Conservation (phyloP, 1,140 invertebrate genomes). For the Venturia canescens region DNA sequence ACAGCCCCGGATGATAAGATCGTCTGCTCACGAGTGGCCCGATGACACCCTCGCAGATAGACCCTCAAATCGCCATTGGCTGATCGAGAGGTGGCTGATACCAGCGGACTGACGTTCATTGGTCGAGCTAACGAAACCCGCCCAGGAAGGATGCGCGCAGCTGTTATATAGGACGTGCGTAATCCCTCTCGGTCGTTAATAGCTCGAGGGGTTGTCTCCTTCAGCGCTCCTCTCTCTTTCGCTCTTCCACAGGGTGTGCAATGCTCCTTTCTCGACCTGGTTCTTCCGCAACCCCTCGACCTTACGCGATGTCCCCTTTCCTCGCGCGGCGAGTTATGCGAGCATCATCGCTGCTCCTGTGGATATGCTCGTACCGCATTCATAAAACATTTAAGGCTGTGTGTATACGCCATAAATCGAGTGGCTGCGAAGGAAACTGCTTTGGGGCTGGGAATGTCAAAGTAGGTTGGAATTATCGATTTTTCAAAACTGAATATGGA, state of each 20-base stretch:
- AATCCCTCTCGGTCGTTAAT: slow-evolving; percentile 61
- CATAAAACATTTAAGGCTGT: too few species aligned
- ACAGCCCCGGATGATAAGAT: slow-evolving; percentile 59
- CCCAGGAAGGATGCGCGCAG: slow-evolving; percentile 76
- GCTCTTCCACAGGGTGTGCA: not conserved
- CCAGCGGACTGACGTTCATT: slow-evolving; percentile 45
- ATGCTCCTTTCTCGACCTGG: not conserved
- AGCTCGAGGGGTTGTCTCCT: slow-evolving; percentile 27
- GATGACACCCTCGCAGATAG: slow-evolving; percentile 68
- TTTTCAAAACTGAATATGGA: too few species aligned
- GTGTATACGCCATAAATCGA: too few species aligned
- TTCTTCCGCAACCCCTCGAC: not conserved
- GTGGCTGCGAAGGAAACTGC: too few species aligned
- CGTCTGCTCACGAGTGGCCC: slow-evolving; percentile 59
- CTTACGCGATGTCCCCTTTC: not conserved
- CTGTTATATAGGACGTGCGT: slow-evolving; percentile 73
- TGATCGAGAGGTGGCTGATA: slow-evolving; percentile 55
- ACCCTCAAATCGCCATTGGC: slow-evolving; percentile 57
- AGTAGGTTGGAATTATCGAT: too few species aligned
- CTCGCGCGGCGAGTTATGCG: slow-evolving; percentile 5
- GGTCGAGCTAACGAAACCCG: slow-evolving; percentile 63
- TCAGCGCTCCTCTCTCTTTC: not conserved
- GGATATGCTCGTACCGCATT: too few species aligned
- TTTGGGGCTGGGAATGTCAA: too few species aligned
- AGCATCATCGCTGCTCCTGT: not conserved